These are phyloP conservation scores for Dermatemys mawii DNA, from an alignment of 2,113 vertebrate genomes.

Conservation along the genomic window DNA sequence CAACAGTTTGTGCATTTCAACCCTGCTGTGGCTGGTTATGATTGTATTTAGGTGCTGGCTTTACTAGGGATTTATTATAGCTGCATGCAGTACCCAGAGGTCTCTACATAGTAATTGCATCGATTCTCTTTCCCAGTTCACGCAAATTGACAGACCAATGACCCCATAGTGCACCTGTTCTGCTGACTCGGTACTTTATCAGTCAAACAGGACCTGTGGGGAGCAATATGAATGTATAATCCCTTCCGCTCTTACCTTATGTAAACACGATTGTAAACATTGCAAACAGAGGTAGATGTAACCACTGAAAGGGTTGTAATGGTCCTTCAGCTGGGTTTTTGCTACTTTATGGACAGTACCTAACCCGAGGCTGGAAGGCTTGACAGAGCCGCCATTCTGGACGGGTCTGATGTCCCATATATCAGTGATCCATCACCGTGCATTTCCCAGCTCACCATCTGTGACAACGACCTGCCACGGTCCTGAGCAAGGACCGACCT, in stretches of 20 bases:
- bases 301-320: neutral
- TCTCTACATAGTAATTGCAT: neutral
- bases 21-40: too few species aligned
- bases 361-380: neutral
- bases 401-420: neutral
- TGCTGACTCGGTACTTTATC: neutral
- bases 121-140: neutral
- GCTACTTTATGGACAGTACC: neutral
- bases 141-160: neutral
- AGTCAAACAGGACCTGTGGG: neutral
- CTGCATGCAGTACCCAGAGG: neutral
- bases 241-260: neutral
- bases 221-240: neutral
- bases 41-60: neutral
- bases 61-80: neutral
- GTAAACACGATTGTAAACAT: too few species aligned
- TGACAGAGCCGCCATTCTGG: neutral
- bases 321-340: neutral
- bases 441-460: neutral
- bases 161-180: neutral
- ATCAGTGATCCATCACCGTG: neutral
- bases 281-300: neutral
- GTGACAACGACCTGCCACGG: neutral
- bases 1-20: neutral
- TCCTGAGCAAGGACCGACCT: neutral